phyloP scores from a whole-genome alignment of 2,113 vertebrate genomes.

The Sebastes schlegelii region DNA sequence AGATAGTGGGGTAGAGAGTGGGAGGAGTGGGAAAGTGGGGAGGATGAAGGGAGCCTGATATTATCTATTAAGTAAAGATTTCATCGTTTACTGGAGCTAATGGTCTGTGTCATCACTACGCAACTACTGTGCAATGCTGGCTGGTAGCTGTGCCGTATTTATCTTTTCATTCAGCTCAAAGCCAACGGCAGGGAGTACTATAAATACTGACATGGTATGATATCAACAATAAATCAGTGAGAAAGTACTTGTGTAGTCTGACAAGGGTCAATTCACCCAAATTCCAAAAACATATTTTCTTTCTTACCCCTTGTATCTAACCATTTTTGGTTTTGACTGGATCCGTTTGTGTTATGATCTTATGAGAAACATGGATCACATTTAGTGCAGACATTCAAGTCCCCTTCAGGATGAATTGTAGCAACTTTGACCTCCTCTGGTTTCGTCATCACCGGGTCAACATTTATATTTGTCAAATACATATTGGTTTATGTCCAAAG shows the following conservation, averaged over 20 bases:
- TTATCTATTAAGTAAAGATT: slow-evolving; percentile 68
- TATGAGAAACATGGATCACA: background rate
- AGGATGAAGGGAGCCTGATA: slow-evolving; percentile 43
- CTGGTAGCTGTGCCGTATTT: background rate
- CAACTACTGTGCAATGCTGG: slow-evolving; percentile 68
- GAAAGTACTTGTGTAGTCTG: background rate
- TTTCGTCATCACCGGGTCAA: background rate
- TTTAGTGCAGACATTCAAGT: background rate
- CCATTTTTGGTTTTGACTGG: slow-evolving; percentile 1
- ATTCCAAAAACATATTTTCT: background rate
- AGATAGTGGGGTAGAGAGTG: slow-evolving; percentile 31
- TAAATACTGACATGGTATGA: slow-evolving; percentile 1
- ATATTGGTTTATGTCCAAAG: too few relatives aligned
- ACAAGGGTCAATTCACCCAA: background rate
- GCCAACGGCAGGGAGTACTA: background rate
- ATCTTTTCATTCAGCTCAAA: slow-evolving; percentile 18
- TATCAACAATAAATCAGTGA: background rate
- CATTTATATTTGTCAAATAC: background rate
- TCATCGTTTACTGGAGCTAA: slow-evolving; percentile 66
- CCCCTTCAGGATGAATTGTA: background rate
- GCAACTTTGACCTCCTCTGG: background rate
- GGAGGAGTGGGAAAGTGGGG: slow-evolving; percentile 5
- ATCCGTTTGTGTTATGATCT: background rate
- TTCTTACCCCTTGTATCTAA: background rate
- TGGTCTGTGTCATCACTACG: slow-evolving; percentile 70